phyloP scores from a whole-genome alignment of 1,140 invertebrate species.

The Aphis gossypii region DNA sequence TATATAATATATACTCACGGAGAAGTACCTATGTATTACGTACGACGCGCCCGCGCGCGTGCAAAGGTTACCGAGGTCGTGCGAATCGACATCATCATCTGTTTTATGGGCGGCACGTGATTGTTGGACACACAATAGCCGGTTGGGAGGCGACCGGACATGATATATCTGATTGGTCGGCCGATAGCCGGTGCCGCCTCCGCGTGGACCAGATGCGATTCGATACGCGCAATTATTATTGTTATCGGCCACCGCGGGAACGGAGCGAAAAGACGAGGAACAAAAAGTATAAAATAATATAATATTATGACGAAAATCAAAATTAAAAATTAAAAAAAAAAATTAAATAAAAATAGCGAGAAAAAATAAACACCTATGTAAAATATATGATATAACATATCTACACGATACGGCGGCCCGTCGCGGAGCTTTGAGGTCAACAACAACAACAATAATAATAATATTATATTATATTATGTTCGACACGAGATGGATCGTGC shows the following conservation, averaged over 20 bases:
- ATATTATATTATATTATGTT: conserved; percentile 7
- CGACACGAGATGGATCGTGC: conserved; percentile 34
- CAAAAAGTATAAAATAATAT: neutral
- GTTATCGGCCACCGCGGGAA: conserved; percentile 34
- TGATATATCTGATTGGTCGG: conserved; percentile 41
- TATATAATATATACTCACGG: neutral
- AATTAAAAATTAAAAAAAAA: neutral
- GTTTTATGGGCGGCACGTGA: conserved; percentile 54
- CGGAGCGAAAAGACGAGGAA: neutral
- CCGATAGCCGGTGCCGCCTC: conserved; percentile 41
- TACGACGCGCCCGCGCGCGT: neutral
- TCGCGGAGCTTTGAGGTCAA: conserved; percentile 30
- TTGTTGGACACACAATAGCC: conserved; percentile 51
- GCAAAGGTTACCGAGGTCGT: conserved; percentile 47
- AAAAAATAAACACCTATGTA: neutral
- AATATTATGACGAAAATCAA: neutral
- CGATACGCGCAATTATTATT: conserved; percentile 55
- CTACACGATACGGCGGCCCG: neutral
- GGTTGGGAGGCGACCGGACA: conserved; percentile 29
- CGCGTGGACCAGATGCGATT: conserved; percentile 46
- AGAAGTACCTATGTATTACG: neutral
- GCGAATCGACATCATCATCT: conserved; percentile 56
- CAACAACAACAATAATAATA: neutral
- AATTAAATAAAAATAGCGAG: neutral
- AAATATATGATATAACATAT: neutral